Evolutionary conservation across 2,113 vertebrate species (phyloP), one percentile per base, ranked within the genome.

Genomic region (Carettochelys insculpta): DNA sequence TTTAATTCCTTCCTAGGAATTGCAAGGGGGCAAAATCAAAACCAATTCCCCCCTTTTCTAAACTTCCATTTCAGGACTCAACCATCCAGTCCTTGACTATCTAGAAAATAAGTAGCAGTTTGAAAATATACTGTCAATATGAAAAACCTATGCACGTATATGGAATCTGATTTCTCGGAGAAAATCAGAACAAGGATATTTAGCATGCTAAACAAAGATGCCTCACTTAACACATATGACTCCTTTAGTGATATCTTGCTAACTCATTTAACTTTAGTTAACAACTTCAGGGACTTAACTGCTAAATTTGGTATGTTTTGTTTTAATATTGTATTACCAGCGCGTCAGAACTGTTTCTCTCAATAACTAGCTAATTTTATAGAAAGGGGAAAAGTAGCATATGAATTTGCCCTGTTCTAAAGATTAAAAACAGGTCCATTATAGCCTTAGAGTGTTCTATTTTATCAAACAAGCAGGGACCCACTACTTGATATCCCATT

Each of bases 231-330:
- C 41, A 20, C 89, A 83, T 3, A 88, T 75, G 87, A 84, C 90
- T 94, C 82, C 56, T 43, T 77, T 65, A 92, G 79, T 92, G 93
- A 92, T 83, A 88, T 1, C 76, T 1, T 77, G 20, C 56, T 82
- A 91, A 38, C 5, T 96, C 95, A 91, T 86, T 95, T 92, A 96
- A 94, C 52, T 82, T 90, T 27, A 91, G 34, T 86, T 85, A 50
- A 75, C n/a, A 94, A 47, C 77, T 90, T 50, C 90, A 93, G 56
- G 47, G 17, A 77, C 13, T 77, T 51, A 77, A 50, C 48, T 50
- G 31, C 71, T 93, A 87, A 92, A 88, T 87, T 58, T 91, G 80
- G 83, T 75, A 75, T 71, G 56, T 45, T 94, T 93, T 88, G 86
- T 76, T 84, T n/a, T 48, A 84, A n/a, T 4, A 77, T 4, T 47